Evolutionary conservation across 2,888 invertebrate genomes (phyloP).

Genomic region (Sussaba pulchella): DNA sequence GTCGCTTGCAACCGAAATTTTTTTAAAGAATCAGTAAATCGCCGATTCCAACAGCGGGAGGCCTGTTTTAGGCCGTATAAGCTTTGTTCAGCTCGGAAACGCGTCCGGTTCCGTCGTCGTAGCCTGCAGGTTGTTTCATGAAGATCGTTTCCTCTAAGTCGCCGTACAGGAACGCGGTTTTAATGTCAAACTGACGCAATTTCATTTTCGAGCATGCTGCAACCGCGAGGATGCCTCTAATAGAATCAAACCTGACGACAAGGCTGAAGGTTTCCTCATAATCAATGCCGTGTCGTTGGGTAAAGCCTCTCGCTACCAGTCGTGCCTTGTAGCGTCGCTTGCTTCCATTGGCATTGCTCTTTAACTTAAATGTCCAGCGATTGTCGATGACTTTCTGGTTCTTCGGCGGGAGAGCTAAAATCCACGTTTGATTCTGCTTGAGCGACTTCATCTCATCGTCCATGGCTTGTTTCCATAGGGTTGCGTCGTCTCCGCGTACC

Average conservation of each 20-base stretch:
- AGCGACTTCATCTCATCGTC: conserved; percentile 43
- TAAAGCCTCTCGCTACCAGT: conserved; percentile 68
- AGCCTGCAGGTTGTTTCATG: too few relatives aligned
- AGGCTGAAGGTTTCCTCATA: conserved; percentile 66
- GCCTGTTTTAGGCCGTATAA: too few relatives aligned
- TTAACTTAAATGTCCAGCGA: conserved; percentile 69
- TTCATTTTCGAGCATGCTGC: conserved; percentile 56
- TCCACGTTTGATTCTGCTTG: conserved; percentile 49
- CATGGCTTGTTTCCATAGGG: conserved; percentile 35
- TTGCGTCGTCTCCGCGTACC: conserved; percentile 3
- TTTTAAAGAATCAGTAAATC: conserved; percentile 66
- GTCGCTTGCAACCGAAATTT: conserved; percentile 66
- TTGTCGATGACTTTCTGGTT: conserved; percentile 56
- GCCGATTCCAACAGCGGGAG: too few relatives aligned
- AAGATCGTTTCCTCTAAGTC: too few relatives aligned
- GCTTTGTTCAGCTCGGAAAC: too few relatives aligned
- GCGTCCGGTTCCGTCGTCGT: too few relatives aligned
- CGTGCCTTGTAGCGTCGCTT: conserved; percentile 68
- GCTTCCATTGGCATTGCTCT: conserved; percentile 64
- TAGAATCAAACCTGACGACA: conserved; percentile 57
- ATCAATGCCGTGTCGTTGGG: conserved; percentile 39
- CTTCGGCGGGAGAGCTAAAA: conserved; percentile 26
- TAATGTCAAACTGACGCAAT: background rate
- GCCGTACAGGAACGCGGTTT: too few relatives aligned
- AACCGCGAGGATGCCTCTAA: conserved; percentile 63